phyloP scores from a whole-genome alignment of 2,113 vertebrate genomes.

The Dendrocopos noguchii region DNA sequence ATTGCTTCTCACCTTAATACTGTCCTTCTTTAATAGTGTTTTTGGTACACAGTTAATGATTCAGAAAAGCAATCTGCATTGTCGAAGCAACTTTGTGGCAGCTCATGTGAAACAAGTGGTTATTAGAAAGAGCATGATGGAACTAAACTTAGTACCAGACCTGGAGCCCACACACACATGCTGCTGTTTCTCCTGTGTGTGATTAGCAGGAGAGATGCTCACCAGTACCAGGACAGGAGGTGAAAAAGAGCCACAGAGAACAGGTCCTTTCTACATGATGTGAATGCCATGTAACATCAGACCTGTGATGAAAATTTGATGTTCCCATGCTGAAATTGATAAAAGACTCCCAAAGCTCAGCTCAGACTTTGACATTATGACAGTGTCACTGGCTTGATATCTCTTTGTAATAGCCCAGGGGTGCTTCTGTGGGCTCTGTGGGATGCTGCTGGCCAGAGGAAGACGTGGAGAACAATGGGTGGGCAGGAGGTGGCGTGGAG shows the following conservation, averaged over 20 bases:
- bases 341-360: not conserved
- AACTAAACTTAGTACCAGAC: not conserved
- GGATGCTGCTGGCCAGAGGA: no score
- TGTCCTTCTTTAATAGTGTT: not conserved
- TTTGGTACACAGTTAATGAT: not conserved
- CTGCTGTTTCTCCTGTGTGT: not conserved
- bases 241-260: not conserved
- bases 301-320: not conserved
- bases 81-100: not conserved
- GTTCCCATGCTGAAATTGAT: not conserved
- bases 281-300: not conserved
- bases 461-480: not conserved
- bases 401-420: not conserved
- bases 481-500: not conserved
- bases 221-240: not conserved
- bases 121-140: not conserved
- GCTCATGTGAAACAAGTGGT: not conserved
- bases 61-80: not conserved
- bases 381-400: rapidly evolving
- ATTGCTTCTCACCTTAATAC: not conserved
- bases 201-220: not conserved
- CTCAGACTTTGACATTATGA: not conserved
- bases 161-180: rapidly evolving
- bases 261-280: not conserved
- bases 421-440: rapidly evolving